These are phyloP conservation scores for Fulmarus glacialis DNA, from an alignment of 2,113 vertebrate species.

Conservation along the genomic window DNA sequence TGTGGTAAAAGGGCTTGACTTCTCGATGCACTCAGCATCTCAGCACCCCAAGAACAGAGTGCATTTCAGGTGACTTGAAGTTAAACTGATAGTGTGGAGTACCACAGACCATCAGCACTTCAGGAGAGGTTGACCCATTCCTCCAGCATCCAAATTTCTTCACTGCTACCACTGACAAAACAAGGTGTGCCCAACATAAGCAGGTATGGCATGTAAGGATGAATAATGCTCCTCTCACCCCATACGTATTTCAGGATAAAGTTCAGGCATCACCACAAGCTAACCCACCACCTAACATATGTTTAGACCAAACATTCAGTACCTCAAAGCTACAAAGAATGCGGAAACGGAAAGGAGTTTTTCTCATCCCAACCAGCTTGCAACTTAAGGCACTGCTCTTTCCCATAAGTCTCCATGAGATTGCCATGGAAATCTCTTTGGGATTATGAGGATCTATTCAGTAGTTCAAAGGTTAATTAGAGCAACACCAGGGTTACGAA, in stretches of 20 bases:
- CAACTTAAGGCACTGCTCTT: not conserved
- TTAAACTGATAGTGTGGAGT: not conserved
- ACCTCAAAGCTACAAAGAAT: conserved; percentile 5
- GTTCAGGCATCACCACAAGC: not conserved
- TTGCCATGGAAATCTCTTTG: not conserved
- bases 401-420: not conserved
- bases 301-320: not conserved
- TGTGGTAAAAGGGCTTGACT: not conserved
- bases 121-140: not conserved
- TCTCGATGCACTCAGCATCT: not conserved
- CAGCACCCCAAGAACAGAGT: not conserved
- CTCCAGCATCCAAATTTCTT: not conserved
- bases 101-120: not conserved
- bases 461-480: conserved; percentile 17
- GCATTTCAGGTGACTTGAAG: not conserved
- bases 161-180: not conserved
- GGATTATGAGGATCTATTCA: not conserved
- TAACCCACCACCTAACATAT: not conserved
- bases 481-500: not conserved
- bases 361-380: not conserved
- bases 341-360: not conserved
- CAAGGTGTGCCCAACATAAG: not conserved
- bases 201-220: not conserved
- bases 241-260: not conserved
- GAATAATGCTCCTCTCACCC: not conserved